Evolutionary conservation across 2,797 vertebrate genomes (phyloP), one percentile per base, ranked within the genome.

Genomic region (Loris lydekkerianus): DNA sequence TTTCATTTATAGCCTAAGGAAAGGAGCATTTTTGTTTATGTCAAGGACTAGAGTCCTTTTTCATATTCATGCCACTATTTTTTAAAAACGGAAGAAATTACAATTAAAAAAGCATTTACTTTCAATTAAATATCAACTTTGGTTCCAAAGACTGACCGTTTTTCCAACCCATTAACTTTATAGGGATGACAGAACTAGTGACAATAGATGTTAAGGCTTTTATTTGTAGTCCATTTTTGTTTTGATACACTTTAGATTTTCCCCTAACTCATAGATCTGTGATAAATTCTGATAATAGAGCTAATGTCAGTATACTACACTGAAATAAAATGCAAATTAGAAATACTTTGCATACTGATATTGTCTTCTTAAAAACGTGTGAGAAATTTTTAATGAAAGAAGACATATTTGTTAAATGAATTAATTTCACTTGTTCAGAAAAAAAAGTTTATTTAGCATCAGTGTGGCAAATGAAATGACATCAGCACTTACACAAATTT

Each of bases 111-210:
- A 97, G 93, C 97, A 97, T 98, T 98, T 98, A 95, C 94, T 98
- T 98, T 98, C 97, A 98, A 98, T 98, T 98, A 98, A 97, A 97
- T 98, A 98, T 95, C 96, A 98, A 98, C 96, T 98, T 98, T 98
- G 97, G 96, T 97, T 97, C 97, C 96, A 98, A 97, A 98, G 97
- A 97, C 92, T 98, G 96, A 98, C 97, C 98, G 85, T 89, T 98
- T 98, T 98, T 98, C 98, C 98, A 95, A 97, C 70, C 98, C 98
- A 98, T 98, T 98, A 98, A 97, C 94, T 98, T 98, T 97, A 98
- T 98, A 97, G 67, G 90, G 91, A 94, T 95, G 97, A 98, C 97
- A 98, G 97, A 94, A 96, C 95, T 98, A 98, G 98, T 97, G 98
- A 98, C 97, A 97, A 95, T 95, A 97, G 96, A 98, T 98, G 98